phyloP scores from a whole-genome alignment of 2,888 invertebrate species.

The Unio delphinus region DNA sequence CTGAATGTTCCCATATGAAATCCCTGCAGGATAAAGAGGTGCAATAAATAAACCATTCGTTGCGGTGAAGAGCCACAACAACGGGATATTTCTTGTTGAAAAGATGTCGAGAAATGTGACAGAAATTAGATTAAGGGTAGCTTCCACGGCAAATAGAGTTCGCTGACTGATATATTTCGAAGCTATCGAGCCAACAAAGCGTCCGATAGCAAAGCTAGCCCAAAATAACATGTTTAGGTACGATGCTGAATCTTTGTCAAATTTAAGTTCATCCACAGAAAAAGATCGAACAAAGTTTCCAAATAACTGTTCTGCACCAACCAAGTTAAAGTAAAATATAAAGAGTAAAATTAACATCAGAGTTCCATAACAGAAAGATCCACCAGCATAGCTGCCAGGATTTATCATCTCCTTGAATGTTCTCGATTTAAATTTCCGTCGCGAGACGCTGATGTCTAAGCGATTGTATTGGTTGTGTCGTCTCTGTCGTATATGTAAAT shows the following conservation, averaged over 20 bases:
- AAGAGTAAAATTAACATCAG: constrained; percentile 22
- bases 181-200: constrained; percentile 24
- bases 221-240: constrained; percentile 36
- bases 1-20: constrained; percentile 37
- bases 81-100: constrained; percentile 14
- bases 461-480: too few relatives aligned
- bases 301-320: constrained; percentile 34
- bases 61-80: constrained; percentile 32
- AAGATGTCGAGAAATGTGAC: constrained; percentile 30
- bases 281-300: constrained; percentile 35
- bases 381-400: constrained; percentile 25
- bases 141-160: constrained; percentile 24
- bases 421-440: too few relatives aligned
- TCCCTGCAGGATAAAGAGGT: constrained; percentile 33
- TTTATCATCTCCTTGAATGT: constrained; percentile 10
- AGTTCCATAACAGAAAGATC: constrained; percentile 16
- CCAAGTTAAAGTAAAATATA: constrained; percentile 23
- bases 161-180: constrained; percentile 26
- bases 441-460: too few relatives aligned
- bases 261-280: constrained; percentile 31
- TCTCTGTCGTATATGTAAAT: too few relatives aligned
- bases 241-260: constrained; percentile 33
- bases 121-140: constrained; percentile 18
- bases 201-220: constrained; percentile 33
- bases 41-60: constrained; percentile 28